phyloP scores from a whole-genome alignment of 1,140 invertebrate genomes.

The Macrobrachium rosenbergii region DNA sequence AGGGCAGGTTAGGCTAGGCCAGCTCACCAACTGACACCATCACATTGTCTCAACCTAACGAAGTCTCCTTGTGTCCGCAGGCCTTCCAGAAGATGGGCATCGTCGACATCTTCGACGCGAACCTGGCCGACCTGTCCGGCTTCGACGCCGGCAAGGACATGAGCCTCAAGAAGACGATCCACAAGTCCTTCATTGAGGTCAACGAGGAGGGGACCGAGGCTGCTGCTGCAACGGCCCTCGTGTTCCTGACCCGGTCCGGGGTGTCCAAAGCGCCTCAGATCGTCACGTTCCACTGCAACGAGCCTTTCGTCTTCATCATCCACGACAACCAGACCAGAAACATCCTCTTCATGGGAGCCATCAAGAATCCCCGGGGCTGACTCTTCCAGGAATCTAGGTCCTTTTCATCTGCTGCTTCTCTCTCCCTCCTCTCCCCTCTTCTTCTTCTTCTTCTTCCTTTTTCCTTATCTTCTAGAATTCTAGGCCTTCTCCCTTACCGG shows the following conservation, averaged over 20 bases:
- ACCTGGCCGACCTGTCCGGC: neutral
- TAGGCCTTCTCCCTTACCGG: too few relatives aligned
- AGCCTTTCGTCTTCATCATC: conserved; percentile 88
- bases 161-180: conserved; percentile 76
- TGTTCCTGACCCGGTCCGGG: conserved; percentile 72
- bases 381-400: too few relatives aligned
- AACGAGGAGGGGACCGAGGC: conserved; percentile 83
- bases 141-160: neutral
- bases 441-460: too few relatives aligned
- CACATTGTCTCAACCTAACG: too few relatives aligned
- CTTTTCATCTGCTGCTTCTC: too few relatives aligned
- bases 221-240: conserved; percentile 70
- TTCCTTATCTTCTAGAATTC: too few relatives aligned
- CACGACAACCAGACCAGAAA: conserved; percentile 79
- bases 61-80: neutral
- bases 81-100: conserved; percentile 12
- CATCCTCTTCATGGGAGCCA: conserved; percentile 84
- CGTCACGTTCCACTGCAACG: conserved; percentile 84
- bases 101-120: neutral
- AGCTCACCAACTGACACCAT: neutral
- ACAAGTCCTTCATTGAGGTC: conserved; percentile 85
- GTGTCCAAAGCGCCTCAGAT: conserved; percentile 66
- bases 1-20: neutral
- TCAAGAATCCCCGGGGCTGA: conserved; percentile 69
- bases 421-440: too few relatives aligned